phyloP scores from a whole-genome alignment of 2,797 vertebrate species.

The Oryzias dopingdopingensis region DNA sequence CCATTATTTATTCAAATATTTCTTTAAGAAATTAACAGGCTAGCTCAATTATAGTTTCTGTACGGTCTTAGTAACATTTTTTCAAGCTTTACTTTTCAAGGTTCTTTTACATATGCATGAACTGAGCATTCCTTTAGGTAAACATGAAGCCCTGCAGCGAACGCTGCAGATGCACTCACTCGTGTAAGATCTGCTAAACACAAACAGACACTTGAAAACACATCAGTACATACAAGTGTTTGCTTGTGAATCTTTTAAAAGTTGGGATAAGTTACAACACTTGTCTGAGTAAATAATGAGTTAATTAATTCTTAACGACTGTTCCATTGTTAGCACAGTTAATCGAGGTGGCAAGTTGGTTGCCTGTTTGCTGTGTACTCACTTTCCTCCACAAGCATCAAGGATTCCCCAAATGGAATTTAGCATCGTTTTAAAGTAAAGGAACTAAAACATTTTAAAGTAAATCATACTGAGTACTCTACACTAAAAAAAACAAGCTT shows the following conservation, averaged over 20 bases:
- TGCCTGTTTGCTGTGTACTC: not conserved
- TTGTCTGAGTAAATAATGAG: not conserved
- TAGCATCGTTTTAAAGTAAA: too few species aligned
- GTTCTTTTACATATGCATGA: conserved; percentile 49
- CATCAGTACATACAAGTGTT: not conserved
- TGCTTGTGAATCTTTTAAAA: not conserved
- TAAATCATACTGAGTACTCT: too few species aligned
- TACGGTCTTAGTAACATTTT: conserved; percentile 36
- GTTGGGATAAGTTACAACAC: not conserved
- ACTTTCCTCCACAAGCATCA: not conserved
- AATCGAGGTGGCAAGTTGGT: not conserved
- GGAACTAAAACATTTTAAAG: too few species aligned
- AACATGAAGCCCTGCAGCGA: conserved; percentile 36
- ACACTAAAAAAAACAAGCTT: too few species aligned
- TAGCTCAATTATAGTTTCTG: conserved; percentile 18
- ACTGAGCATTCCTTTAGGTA: conserved; percentile 38
- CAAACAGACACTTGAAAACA: conserved; percentile 5
- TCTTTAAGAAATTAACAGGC: not conserved
- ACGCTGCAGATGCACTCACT: conserved; percentile 13
- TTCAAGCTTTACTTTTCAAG: conserved; percentile 39
- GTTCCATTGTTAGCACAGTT: not conserved
- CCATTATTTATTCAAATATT: too few species aligned
- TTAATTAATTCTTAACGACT: not conserved
- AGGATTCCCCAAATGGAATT: too few species aligned
- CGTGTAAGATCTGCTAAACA: conserved; percentile 1